phyloP scores from a whole-genome alignment of 2,888 invertebrate species.

The Liodrosophila aerea region DNA sequence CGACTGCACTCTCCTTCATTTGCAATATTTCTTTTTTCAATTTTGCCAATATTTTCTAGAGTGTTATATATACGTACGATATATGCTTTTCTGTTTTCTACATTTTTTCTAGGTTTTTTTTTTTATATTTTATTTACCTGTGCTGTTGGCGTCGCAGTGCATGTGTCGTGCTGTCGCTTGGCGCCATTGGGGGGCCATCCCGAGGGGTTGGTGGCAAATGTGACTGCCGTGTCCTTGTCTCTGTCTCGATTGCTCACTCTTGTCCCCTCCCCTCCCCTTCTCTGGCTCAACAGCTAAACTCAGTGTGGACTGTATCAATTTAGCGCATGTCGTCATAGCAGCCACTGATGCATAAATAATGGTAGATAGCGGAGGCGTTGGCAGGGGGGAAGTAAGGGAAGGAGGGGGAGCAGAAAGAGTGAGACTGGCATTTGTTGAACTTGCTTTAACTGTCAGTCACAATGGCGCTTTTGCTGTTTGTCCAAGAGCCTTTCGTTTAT shows the following conservation, averaged over 20 bases:
- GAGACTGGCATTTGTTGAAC: slow-evolving; percentile 45
- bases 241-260: slow-evolving; percentile 28
- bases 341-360: slow-evolving; percentile 79
- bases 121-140: slow-evolving; percentile 59
- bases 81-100: slow-evolving; percentile 10
- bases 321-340: slow-evolving; percentile 78
- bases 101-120: slow-evolving; percentile 1
- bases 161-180: slow-evolving; percentile 61
- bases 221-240: slow-evolving; percentile 49
- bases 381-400: not conserved
- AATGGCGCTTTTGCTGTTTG: slow-evolving; percentile 37
- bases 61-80: not conserved
- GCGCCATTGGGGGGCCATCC: slow-evolving; percentile 54
- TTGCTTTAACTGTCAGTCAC: slow-evolving; percentile 76
- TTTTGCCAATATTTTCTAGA: slow-evolving; percentile 45
- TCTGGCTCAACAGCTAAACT: slow-evolving; percentile 1
- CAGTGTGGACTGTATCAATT: slow-evolving; percentile 70
- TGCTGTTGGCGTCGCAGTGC: slow-evolving; percentile 56
- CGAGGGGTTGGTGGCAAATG: not conserved
- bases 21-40: slow-evolving; percentile 23
- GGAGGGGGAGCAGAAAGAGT: not conserved
- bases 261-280: not conserved
- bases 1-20: slow-evolving; percentile 1
- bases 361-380: slow-evolving; percentile 39
- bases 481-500: not conserved